phyloP scores from a whole-genome alignment of 2,888 invertebrate genomes.

The Nomada lathburiana region DNA sequence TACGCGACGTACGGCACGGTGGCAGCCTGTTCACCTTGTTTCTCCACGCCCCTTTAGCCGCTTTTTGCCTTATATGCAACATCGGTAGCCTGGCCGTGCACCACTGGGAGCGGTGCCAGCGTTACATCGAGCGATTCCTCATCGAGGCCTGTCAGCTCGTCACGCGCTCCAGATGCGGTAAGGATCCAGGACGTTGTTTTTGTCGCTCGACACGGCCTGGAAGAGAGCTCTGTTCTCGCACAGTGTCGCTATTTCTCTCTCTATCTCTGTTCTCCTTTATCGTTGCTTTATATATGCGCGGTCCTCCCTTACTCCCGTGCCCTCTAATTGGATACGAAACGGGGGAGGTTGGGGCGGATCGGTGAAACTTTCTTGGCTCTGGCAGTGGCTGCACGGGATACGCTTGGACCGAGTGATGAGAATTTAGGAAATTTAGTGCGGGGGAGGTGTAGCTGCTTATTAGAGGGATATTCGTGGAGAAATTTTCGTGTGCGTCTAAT shows the following conservation, averaged over 20 bases:
- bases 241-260: not conserved
- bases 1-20: constrained; percentile 92
- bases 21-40: constrained; percentile 98
- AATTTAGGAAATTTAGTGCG: constrained; percentile 10
- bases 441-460: no score
- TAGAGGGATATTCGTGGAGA: not conserved
- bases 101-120: constrained; percentile 96
- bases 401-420: constrained; percentile 1
- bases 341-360: constrained; percentile 6
- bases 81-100: constrained; percentile 93
- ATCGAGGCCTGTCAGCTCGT: constrained; percentile 94
- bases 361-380: constrained; percentile 60
- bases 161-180: constrained; percentile 92
- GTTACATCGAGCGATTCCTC: constrained; percentile 94
- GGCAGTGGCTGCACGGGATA: constrained; percentile 17
- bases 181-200: constrained; percentile 76
- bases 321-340: constrained; percentile 40
- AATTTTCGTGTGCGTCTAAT: not conserved
- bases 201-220: constrained; percentile 27
- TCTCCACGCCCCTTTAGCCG: constrained; percentile 96
- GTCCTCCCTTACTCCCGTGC: not conserved
- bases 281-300: no score
- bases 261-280: not conserved
- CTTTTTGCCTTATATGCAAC: constrained; percentile 96
- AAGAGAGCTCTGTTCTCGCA: not conserved